Evolutionary conservation across 2,113 vertebrate species (phyloP).

Genomic region (Pseudolaguvia tuberculata): DNA sequence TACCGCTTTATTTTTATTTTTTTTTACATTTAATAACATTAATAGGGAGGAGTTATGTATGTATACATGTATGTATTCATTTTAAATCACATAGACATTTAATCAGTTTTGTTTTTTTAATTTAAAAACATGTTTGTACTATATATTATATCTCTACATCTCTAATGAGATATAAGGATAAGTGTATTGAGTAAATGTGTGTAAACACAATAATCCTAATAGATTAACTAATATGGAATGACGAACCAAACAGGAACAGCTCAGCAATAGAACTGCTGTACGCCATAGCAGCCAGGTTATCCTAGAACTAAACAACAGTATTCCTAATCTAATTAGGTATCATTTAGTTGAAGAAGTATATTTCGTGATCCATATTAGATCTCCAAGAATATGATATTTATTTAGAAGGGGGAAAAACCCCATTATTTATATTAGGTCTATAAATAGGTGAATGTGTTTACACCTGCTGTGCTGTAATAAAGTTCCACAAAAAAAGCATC

Average conservation of each 20-base stretch:
- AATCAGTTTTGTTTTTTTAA: background rate
- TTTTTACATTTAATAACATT: background rate
- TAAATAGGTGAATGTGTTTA: too few species aligned
- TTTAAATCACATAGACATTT: background rate
- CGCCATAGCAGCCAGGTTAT: background rate
- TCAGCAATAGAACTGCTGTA: background rate
- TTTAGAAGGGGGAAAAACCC: background rate
- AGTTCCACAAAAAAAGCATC: background rate
- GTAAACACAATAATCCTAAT: background rate
- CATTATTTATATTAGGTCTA: too few species aligned
- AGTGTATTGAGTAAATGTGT: background rate
- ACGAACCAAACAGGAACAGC: constrained; percentile 5
- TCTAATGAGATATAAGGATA: too few species aligned
- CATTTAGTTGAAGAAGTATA: too few species aligned
- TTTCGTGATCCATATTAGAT: too few species aligned
- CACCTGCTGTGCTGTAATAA: background rate
- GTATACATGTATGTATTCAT: background rate
- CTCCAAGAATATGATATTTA: too few species aligned
- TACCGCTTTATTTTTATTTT: background rate
- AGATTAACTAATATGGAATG: background rate
- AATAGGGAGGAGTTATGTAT: background rate
- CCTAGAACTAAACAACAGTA: background rate
- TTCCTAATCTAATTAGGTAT: too few species aligned
- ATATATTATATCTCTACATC: background rate
- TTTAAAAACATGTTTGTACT: background rate